Conservation (phyloP, 92 coral and sea anemone species). For the Heliopora coerulea region DNA sequence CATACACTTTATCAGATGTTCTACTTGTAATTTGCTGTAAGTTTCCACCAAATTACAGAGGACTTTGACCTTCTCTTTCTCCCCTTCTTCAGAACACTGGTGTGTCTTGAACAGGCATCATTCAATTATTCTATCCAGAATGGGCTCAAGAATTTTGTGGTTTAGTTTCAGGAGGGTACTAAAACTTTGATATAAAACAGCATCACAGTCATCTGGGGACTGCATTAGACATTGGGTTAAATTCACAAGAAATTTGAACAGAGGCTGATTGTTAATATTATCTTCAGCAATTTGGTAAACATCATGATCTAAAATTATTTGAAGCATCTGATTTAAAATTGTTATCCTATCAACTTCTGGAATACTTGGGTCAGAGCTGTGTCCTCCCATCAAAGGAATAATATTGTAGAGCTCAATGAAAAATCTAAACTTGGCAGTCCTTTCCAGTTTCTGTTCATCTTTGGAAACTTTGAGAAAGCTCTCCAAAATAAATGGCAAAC, state of each 20-base stretch:
- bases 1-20: constrained; percentile 3
- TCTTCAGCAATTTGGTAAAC: constrained; percentile 39
- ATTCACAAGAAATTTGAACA: constrained; percentile 21
- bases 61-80: not conserved
- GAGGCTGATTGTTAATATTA: constrained; percentile 1
- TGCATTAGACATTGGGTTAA: not conserved
- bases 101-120: constrained; percentile 1
- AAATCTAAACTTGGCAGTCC: constrained; percentile 15
- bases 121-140: constrained; percentile 1
- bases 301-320: constrained; percentile 18
- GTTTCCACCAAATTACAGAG: constrained; percentile 30
- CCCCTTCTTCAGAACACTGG: not conserved
- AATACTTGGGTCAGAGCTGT: not conserved
- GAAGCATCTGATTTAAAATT: constrained; percentile 27
- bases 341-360: constrained; percentile 7
- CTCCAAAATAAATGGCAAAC: constrained; percentile 31
- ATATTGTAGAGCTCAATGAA: constrained; percentile 20
- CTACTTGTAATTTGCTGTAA: constrained; percentile 26
- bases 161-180: constrained; percentile 28
- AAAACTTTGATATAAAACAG: not conserved
- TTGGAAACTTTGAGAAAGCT: constrained; percentile 15
- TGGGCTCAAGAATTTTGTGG: constrained; percentile 29
- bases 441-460: constrained; percentile 10
- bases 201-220: not conserved
- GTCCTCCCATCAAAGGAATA: not conserved